Evolutionary conservation across 2,797 vertebrate species (phyloP).

Genomic region (Pseudotriccus pelzelni): DNA sequence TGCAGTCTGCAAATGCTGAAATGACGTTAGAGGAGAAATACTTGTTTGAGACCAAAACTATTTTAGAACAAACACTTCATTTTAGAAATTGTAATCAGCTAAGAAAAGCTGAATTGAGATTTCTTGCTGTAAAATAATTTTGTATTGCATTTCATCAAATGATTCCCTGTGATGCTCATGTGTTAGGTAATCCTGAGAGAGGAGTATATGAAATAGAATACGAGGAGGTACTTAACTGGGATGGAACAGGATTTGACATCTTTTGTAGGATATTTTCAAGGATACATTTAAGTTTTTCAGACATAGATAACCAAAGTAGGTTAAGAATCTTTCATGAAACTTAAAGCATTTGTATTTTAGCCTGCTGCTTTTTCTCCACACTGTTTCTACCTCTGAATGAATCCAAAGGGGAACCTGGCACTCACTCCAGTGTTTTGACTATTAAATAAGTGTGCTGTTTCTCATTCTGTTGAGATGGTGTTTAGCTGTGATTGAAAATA

Average conservation of each 20-base stretch:
- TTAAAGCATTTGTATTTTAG: slow-evolving; percentile 43
- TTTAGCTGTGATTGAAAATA: slow-evolving; percentile 59
- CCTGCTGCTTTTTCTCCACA: slow-evolving; percentile 11
- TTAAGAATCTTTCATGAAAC: slow-evolving; percentile 58
- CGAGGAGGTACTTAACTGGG: slow-evolving; percentile 69
- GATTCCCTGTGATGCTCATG: slow-evolving; percentile 70
- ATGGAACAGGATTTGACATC: slow-evolving; percentile 65
- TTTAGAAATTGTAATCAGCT: slow-evolving; percentile 45
- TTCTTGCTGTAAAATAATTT: slow-evolving; percentile 64
- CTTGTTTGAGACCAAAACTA: slow-evolving; percentile 60
- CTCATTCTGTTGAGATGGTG: slow-evolving; percentile 34
- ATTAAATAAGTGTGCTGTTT: slow-evolving; percentile 42
- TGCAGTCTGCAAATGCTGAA: slow-evolving; percentile 76
- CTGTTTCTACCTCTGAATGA: slow-evolving; percentile 68
- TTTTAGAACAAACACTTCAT: slow-evolving; percentile 51
- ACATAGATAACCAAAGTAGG: slow-evolving; percentile 51
- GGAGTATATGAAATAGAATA: slow-evolving; percentile 71
- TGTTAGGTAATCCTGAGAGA: slow-evolving; percentile 68
- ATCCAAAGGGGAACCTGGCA: slow-evolving; percentile 59
- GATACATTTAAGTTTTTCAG: slow-evolving; percentile 67
- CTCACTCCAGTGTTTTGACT: slow-evolving; percentile 61
- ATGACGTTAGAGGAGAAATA: slow-evolving; percentile 70
- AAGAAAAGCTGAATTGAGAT: slow-evolving; percentile 62
- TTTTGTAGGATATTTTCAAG: slow-evolving; percentile 59
- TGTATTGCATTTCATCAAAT: slow-evolving; percentile 75